A percentile compares a stretch with the other conserved stretches of the same genome.
phyloP scores from a whole-genome alignment of 2,888 invertebrate species.

The Andrena flavipes region DNA sequence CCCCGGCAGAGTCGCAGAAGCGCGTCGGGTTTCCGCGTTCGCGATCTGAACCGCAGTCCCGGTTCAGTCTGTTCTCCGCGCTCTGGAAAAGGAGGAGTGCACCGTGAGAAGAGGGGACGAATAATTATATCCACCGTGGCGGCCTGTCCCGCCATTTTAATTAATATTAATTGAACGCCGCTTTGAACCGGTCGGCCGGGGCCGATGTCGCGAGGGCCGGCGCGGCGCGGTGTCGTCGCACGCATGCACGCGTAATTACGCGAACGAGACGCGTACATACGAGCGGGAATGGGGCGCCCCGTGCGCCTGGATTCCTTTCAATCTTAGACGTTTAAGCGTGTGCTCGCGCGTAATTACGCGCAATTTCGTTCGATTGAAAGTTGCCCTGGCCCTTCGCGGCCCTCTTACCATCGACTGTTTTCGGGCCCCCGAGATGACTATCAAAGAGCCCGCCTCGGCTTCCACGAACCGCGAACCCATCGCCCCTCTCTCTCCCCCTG shows the following conservation, averaged over 20 bases:
- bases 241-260: constrained; percentile 75
- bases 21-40: constrained; percentile 15
- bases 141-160: constrained; percentile 74
- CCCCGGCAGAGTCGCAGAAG: background rate
- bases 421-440: constrained; percentile 55
- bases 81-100: constrained; percentile 13
- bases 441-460: constrained; percentile 71
- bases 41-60: background rate
- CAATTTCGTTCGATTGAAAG: constrained; percentile 77
- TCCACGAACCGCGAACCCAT: constrained; percentile 47
- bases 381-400: constrained; percentile 59
- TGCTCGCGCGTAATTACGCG: constrained; percentile 75
- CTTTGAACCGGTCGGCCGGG: constrained; percentile 65
- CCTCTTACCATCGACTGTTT: constrained; percentile 60
- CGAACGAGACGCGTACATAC: constrained; percentile 42
- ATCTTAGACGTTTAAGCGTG: constrained; percentile 73
- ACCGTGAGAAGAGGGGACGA: constrained; percentile 12
- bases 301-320: constrained; percentile 75
- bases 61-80: background rate
- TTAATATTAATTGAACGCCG: constrained; percentile 82
- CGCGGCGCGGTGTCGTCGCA: constrained; percentile 41
- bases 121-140: constrained; percentile 67
- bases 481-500: background rate
- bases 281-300: constrained; percentile 48
- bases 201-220: constrained; percentile 66